Base-by-base conservation (phyloP, 2,113 vertebrate species). In the Rousettus leschenaultii region DNA sequence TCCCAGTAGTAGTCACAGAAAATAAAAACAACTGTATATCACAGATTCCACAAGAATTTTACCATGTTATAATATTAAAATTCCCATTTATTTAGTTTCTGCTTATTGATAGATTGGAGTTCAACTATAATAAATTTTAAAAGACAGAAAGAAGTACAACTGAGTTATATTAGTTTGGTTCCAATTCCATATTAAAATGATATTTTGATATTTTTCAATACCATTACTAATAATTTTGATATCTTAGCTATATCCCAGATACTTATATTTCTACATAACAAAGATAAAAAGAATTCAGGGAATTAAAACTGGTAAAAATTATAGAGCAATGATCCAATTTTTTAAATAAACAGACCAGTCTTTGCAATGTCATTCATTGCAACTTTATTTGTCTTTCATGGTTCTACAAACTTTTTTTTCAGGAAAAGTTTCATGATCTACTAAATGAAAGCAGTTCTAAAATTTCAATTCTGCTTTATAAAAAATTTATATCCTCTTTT, bases 231-330 rank as follows among this genome's bases (percentile, higher is more conserved):
- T 9, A 91, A 70, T 43, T 82, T 5, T 79, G 6, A n/a, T n/a
- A 84, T 38, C 57, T 45, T 55, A 74, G 24, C 45, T 21, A 55
- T 4, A 80, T 22, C 26, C 75, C 38, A 70, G 22, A 59, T 55
- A 51, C 28, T 85, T 90, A 80, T 40, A 79, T 63, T 35, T 59
- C 68, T n/a, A 79, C 2, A 26, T 48, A 75, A 33, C 45, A 92
- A 85, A 51, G 75, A 68, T 57, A 40, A 5, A 80, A 82, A 71
- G 1, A 57, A 66, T 19, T 87, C 30, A 61, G 15, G 5, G 66
- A 93, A 28, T 91, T 43, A 51, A 90, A 95, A 78, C 38, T 43
- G 24, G 9, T 96, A 1, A 85, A 86, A 95, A n/a, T 82, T 70
- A 66, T 4, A 83, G 33, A 79, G 7, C 8, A 61, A 89, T 40